A percentile compares a stretch with the other conserved stretches of the same genome.
Conservation (phyloP, 1,140 invertebrate genomes). For the Laupala kohalensis region DNA sequence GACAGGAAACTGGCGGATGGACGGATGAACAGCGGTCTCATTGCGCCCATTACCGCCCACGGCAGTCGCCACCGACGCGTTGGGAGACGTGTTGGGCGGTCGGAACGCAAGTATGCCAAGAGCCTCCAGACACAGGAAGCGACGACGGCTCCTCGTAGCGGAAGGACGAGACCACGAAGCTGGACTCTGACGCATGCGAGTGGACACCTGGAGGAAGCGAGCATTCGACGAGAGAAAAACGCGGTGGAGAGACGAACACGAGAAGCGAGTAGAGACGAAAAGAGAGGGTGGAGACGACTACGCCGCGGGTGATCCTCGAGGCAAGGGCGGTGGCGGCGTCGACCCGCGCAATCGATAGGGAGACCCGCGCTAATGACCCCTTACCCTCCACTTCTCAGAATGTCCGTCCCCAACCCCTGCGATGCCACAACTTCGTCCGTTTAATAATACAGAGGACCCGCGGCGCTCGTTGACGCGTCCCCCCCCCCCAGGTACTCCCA, state of each 20-base stretch:
- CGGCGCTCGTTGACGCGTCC: background rate
- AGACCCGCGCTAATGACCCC: background rate
- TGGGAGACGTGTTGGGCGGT: no score
- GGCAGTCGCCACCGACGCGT: no score
- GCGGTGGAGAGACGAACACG: background rate
- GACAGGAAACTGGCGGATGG: background rate
- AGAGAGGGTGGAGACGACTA: background rate
- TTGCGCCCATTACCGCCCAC: background rate
- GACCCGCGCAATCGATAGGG: background rate
- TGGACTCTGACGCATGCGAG: no score
- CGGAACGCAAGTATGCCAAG: no score
- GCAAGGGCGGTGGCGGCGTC: no score
- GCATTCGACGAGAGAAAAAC: background rate
- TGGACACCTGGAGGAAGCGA: background rate
- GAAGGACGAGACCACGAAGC: background rate
- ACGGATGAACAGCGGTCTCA: background rate
- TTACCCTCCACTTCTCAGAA: background rate
- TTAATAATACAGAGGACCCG: background rate
- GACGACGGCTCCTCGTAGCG: no score
- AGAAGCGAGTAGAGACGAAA: background rate
- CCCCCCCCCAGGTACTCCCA: no score
- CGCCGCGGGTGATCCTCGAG: background rate
- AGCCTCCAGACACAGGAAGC: no score
- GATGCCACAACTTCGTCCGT: background rate
- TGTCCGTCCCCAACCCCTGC: no score